phyloP scores from a whole-genome alignment of 2,113 vertebrate genomes.

The Sylvietta virens region DNA sequence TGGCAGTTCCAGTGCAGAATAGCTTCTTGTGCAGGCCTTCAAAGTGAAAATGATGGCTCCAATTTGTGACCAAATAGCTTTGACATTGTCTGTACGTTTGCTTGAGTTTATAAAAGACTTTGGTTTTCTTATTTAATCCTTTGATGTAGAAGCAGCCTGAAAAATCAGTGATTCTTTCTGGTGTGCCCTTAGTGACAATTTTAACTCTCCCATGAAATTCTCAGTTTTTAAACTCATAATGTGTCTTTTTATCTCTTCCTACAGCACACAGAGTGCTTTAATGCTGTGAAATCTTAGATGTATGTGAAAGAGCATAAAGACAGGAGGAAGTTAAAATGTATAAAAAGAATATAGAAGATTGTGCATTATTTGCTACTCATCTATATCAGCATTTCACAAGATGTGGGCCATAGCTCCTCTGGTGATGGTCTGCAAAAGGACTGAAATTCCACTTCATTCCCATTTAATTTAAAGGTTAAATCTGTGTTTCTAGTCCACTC shows the following conservation, averaged over 20 bases:
- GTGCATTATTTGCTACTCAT: neutral
- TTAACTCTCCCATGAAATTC: slow-evolving; percentile 38
- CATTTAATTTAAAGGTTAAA: neutral
- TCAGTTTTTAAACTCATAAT: slow-evolving; percentile 18
- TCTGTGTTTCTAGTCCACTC: neutral
- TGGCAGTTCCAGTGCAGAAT: slow-evolving; percentile 25
- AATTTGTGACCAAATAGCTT: slow-evolving; percentile 56
- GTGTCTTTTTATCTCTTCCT: slow-evolving; percentile 10
- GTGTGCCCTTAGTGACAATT: slow-evolving; percentile 33
- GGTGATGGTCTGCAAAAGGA: neutral
- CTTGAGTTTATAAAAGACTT: slow-evolving; percentile 54
- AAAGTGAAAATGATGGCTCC: slow-evolving; percentile 47
- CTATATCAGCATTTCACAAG: neutral
- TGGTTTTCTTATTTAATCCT: slow-evolving; percentile 53
- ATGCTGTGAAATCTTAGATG: neutral
- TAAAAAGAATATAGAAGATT: neutral
- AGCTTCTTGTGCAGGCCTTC: slow-evolving; percentile 35
- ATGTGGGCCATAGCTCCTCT: neutral
- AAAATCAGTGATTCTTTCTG: slow-evolving; percentile 52
- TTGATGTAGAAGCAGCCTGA: slow-evolving; percentile 32
- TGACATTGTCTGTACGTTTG: slow-evolving; percentile 40
- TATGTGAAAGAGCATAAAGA: neutral
- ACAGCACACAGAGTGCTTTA: neutral
- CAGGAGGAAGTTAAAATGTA: neutral
- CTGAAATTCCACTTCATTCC: neutral